phyloP scores from a whole-genome alignment of 2,888 invertebrate species.

The Myathropa florea region DNA sequence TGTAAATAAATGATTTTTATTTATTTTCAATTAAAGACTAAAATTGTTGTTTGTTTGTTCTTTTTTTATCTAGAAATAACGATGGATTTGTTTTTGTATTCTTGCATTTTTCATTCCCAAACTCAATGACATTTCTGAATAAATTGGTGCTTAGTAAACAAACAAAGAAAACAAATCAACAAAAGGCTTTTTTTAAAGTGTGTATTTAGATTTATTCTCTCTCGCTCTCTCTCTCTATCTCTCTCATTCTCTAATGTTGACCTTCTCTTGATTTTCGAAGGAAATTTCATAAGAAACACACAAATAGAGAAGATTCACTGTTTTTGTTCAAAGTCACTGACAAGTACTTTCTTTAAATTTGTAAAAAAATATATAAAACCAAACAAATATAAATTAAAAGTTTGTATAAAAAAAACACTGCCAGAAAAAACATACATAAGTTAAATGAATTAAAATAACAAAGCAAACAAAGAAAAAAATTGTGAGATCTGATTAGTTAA shows the following conservation, averaged over 20 bases:
- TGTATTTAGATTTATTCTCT: constrained; percentile 14
- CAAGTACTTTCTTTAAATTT: constrained; percentile 20
- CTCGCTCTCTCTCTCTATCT: constrained; percentile 5
- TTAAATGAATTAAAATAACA: constrained; percentile 19
- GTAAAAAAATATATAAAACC: constrained; percentile 6
- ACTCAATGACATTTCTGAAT: constrained; percentile 65
- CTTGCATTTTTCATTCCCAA: constrained; percentile 63
- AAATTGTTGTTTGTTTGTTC: constrained; percentile 16
- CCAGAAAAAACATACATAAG: constrained; percentile 56
- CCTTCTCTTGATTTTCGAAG: constrained; percentile 28
- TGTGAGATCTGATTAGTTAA: constrained; percentile 12
- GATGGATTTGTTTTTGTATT: constrained; percentile 31
- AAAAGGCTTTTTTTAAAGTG: neutral
- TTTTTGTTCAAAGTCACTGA: neutral
- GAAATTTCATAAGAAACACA: neutral
- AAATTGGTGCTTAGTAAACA: constrained; percentile 65
- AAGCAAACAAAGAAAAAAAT: constrained; percentile 13
- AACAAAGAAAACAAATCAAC: constrained; percentile 1
- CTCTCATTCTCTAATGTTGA: neutral
- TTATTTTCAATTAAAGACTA: constrained; percentile 5
- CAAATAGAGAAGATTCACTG: neutral
- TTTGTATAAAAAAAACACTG: constrained; percentile 53
- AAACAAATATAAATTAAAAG: constrained; percentile 7
- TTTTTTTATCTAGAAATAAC: neutral
- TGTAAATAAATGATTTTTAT: constrained; percentile 53